Conservation (phyloP, 2,797 vertebrate species). For the Hoplostethus mediterraneus region DNA sequence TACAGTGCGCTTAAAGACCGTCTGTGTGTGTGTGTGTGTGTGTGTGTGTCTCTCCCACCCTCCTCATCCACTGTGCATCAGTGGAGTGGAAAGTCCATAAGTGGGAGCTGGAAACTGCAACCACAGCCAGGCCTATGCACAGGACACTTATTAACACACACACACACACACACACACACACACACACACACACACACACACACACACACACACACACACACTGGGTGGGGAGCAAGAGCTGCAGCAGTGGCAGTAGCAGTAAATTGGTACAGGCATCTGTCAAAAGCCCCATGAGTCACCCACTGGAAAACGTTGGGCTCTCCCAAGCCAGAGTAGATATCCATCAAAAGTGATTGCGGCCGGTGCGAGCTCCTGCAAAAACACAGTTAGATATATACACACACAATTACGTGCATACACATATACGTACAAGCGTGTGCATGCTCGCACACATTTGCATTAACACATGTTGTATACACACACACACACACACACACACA, state of each 20-base stretch:
- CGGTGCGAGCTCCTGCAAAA: constrained; percentile 67
- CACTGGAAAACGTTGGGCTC: constrained; percentile 78
- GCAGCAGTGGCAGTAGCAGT: constrained; percentile 75
- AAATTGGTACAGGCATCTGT: constrained; percentile 82
- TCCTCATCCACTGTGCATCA: constrained; percentile 61
- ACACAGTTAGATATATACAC: constrained; percentile 68
- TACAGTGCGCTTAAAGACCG: constrained; percentile 41
- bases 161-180: constrained; percentile 36
- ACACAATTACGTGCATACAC: constrained; percentile 49
- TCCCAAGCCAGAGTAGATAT: constrained; percentile 81
- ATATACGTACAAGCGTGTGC: constrained; percentile 43
- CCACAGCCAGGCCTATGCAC: constrained; percentile 72
- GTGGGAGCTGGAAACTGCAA: constrained; percentile 78
- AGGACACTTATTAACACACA: constrained; percentile 77
- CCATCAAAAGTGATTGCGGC: constrained; percentile 80
- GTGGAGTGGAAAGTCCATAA: constrained; percentile 80
- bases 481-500: constrained; percentile 12
- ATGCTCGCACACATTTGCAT: constrained; percentile 20
- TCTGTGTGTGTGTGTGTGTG: constrained; percentile 25
- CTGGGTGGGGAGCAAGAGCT: constrained; percentile 68
- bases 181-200: constrained; percentile 34
- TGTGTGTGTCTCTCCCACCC: constrained; percentile 44
- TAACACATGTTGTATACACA: constrained; percentile 45
- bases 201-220: constrained; percentile 39
- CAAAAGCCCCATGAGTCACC: constrained; percentile 81